phyloP scores from a whole-genome alignment of 2,888 invertebrate genomes.

The Ennomos quercinarius region DNA sequence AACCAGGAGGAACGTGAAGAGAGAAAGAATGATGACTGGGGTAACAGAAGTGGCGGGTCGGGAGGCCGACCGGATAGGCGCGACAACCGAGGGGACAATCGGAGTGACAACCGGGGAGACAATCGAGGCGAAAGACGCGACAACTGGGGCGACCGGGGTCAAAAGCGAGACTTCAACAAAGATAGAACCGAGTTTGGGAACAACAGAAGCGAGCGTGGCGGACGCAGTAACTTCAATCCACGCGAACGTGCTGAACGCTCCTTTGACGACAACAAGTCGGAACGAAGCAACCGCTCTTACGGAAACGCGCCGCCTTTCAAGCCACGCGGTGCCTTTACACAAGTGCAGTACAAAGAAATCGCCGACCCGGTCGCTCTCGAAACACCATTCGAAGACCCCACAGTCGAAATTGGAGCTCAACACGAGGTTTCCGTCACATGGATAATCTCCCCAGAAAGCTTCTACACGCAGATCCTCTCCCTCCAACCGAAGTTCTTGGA shows the following conservation, averaged over 20 bases:
- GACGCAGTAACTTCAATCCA: conserved; percentile 66
- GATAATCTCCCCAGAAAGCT: conserved; percentile 91
- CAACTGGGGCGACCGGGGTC: conserved; percentile 53
- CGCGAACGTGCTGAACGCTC: conserved; percentile 63
- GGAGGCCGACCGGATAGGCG: conserved; percentile 31
- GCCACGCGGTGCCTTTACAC: conserved; percentile 63
- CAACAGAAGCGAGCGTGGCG: conserved; percentile 41
- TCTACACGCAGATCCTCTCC: conserved; percentile 87
- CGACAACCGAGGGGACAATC: conserved; percentile 44
- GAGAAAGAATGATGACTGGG: conserved; percentile 57
- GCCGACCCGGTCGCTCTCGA: conserved; percentile 78
- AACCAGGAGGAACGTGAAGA: conserved; percentile 62
- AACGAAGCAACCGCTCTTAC: conserved; percentile 35
- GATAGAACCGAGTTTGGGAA: conserved; percentile 34
- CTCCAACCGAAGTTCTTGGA: conserved; percentile 84
- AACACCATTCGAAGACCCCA: conserved; percentile 74
- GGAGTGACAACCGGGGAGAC: conserved; percentile 26
- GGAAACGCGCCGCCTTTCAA: conserved; percentile 60
- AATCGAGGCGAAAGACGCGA: conserved; percentile 50
- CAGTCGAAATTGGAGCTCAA: conserved; percentile 79
- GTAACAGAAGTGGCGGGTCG: conserved; percentile 44
- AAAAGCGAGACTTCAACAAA: conserved; percentile 46
- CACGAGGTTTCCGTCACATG: conserved; percentile 88
- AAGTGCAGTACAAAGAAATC: conserved; percentile 68
- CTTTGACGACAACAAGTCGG: conserved; percentile 62